These are phyloP conservation scores for Alcis repandata DNA, from an alignment of 2,888 invertebrate genomes.

Conservation along the genomic window DNA sequence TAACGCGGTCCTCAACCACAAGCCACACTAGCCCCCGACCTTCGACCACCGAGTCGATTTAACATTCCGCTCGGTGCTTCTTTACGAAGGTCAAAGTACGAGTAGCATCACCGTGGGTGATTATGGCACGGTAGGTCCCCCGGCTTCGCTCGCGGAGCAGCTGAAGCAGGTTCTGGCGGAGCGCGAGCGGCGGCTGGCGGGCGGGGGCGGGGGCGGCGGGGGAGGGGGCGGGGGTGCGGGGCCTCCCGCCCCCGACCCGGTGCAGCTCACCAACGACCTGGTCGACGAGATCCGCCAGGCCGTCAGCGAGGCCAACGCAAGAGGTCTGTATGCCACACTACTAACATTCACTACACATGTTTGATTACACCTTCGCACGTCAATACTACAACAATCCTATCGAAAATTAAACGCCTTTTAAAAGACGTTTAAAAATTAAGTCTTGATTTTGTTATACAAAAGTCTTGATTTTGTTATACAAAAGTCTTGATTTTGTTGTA, in stretches of 20 bases:
- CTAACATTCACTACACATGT: neutral
- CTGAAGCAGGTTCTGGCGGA: conserved; percentile 95
- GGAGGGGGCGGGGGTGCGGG: conserved; percentile 44
- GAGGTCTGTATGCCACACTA: conserved; percentile 85
- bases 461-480: too few species aligned
- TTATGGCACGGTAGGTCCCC: conserved; percentile 84
- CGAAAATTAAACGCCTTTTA: too few species aligned
- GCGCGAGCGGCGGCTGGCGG: conserved; percentile 90
- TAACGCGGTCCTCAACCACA: too few species aligned
- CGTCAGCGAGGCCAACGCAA: conserved; percentile 94
- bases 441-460: too few species aligned
- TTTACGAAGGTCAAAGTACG: neutral
- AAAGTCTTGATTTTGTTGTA: too few species aligned
- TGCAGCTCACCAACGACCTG: conserved; percentile 92
- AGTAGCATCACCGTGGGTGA: neutral
- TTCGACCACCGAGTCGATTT: too few species aligned
- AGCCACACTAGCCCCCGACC: too few species aligned
- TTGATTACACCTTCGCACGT: too few species aligned
- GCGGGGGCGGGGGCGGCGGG: conserved; percentile 31
- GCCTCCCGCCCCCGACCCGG: conserved; percentile 82
- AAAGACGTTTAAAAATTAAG: too few species aligned
- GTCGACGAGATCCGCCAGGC: conserved; percentile 96
- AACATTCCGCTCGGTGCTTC: too few species aligned
- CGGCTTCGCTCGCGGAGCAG: conserved; percentile 94
- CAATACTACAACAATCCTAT: too few species aligned